Evolutionary conservation across 2,888 invertebrate species (phyloP), one percentile per base, ranked within the genome.

Genomic region (Sinodicranocentrus sp.): DNA sequence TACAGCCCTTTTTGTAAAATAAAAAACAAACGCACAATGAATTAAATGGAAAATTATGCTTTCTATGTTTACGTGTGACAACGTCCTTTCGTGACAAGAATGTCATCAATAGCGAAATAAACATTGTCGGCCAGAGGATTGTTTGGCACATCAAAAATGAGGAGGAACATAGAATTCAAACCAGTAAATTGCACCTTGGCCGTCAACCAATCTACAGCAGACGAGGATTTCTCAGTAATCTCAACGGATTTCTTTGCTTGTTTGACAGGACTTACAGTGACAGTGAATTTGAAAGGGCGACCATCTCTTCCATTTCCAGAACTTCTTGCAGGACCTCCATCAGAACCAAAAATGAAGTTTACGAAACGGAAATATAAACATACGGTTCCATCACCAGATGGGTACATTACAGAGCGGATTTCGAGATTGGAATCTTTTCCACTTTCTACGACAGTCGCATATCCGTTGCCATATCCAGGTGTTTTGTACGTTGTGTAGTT

Each of bases 291-390:
- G 8, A 83, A 54, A 5, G 85, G 85, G 19, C 84, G 71, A 13
- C 87, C 87, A 76, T 87, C 67, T 13, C 65, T 26, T n/a, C 85
- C 84, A 48, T 85, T 33, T 6, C 72, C 68, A 19, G 84, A 83
- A 57, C 79, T 80, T 73, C 80, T 84, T 33, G 87, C 85, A 21
- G 84, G 79, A 6, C 85, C 82, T 8, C 88, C 88, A 77, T 88
- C 86, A 13, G 84, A 67, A 39, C 87, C 87, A 71, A 88, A 88
- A 8, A 84, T 70, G 57, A 88, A 89, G 77, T 88, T 87, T 65
- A 89, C 87, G 82, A 86, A 89, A 54, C 88, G 86, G 84, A 88
- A 88, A 67, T 86, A 85, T 54, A 88, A 68, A 79, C 88, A 88
- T 33, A 88, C 78, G 21, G 84, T 87, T 71, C 87, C 88, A 67